Base-by-base conservation (phyloP, 2,888 invertebrate genomes). In the Crematogaster levior region DNA sequence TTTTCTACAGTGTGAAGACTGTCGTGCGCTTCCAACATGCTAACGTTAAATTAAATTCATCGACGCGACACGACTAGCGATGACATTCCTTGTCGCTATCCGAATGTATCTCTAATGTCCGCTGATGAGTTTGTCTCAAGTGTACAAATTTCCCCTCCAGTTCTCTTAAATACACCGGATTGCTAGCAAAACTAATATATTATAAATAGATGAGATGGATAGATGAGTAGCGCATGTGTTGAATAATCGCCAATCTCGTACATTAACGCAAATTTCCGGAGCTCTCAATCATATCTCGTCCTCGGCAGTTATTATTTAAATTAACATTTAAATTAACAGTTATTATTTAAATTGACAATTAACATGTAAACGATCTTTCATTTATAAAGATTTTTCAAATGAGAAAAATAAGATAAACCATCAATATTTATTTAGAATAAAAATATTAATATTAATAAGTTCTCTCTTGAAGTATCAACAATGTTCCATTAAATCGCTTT, bases 11-110 rank as follows among this genome's bases (percentile, higher is more conserved):
- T 53, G 61, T 27, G 51, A 51, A 81, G 56, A 53, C 37, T 30
- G 30, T 70, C 72, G 48, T 84, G 66, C 81, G 75, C 75, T 79
- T 83, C 58, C 70, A 58, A 82, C 79, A 72, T 82, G 79, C 61
- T 63, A 65, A 40, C 66, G 73, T 74, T 83, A 74, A 81, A 87
- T 86, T 86, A 84, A 88, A 83, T 87, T 85, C 66, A 43, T 61
- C 63, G 66, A 81, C 53, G 21, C 10, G 24, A 40, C 66, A 79
- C 74, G 63, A 43, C 12, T 37, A 24, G 48, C 30, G 9, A 37
- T 51, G 51, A 66, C 79, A 84, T 73, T 73, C 48, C 24, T 43
- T 73, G 60, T 60, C 43, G 15, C n/a, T 30, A 18, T 9, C n/a
- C n/a, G n/a, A 56, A 58, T 58, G n/a, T n/a, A n/a, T n/a, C 24